phyloP scores from a whole-genome alignment of 1,140 invertebrate genomes.

The Heliconius hermathena region DNA sequence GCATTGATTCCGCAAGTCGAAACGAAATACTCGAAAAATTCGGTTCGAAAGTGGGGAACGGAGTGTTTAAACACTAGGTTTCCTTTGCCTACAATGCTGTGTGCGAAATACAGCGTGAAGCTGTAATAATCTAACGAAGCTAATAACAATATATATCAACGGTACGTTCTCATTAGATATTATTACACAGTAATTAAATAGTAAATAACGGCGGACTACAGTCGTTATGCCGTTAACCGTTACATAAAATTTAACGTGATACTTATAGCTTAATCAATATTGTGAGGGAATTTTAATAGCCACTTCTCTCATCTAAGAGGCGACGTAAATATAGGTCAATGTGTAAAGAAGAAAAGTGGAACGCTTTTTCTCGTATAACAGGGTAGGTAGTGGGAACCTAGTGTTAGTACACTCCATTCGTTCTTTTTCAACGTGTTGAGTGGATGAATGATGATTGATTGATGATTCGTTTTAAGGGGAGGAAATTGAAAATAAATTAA shows the following conservation, averaged over 20 bases:
- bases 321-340: background rate
- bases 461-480: background rate
- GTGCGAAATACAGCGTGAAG: background rate
- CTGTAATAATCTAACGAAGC: background rate
- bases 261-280: conserved; percentile 31
- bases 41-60: too few relatives aligned
- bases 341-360: background rate
- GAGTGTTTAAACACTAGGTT: too few relatives aligned
- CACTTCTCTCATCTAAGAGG: conserved; percentile 5
- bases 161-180: background rate
- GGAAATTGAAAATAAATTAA: background rate
- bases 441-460: too few relatives aligned
- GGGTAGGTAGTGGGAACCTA: too few relatives aligned
- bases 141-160: background rate
- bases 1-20: too few relatives aligned
- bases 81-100: too few relatives aligned
- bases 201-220: conserved; percentile 37
- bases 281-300: conserved; percentile 25
- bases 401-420: background rate
- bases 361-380: too few relatives aligned
- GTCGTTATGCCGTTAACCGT: conserved; percentile 38
- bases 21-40: too few relatives aligned
- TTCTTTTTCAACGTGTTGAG: too few relatives aligned
- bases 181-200: conserved; percentile 28
- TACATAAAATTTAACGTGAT: conserved; percentile 39